Conservation (phyloP, 2,113 vertebrate genomes). For the Grallaria varia region DNA sequence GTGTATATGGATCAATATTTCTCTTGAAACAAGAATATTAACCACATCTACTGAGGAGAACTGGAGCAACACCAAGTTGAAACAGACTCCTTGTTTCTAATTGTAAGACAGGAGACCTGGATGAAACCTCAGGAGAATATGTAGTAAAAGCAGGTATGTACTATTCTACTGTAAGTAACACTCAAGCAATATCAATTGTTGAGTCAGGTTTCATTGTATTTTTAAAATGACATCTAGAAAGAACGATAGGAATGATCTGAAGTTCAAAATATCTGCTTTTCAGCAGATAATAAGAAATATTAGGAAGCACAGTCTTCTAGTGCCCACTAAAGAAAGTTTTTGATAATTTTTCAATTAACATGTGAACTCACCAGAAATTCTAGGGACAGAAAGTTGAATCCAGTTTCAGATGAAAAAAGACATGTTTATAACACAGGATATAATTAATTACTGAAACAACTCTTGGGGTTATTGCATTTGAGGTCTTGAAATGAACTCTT, state of each 20-base stretch:
- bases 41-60: neutral
- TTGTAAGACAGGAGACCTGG: neutral
- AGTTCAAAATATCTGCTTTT: neutral
- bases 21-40: neutral
- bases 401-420: neutral
- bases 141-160: neutral
- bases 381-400: neutral
- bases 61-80: neutral
- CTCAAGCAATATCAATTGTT: neutral
- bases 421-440: neutral
- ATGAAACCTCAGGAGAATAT: neutral
- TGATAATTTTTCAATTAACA: neutral
- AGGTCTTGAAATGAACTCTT: neutral
- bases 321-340: neutral
- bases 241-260: neutral
- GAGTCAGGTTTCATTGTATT: neutral
- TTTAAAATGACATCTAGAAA: neutral
- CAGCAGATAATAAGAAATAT: neutral
- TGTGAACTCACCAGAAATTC: neutral
- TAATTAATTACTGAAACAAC: neutral
- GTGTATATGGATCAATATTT: neutral
- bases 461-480: neutral
- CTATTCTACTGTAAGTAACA: neutral
- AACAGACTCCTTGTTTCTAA: neutral
- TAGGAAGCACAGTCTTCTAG: neutral